These are phyloP conservation scores for Anoplopoma fimbria DNA, from an alignment of 2,113 vertebrate genomes.

Conservation along the genomic window DNA sequence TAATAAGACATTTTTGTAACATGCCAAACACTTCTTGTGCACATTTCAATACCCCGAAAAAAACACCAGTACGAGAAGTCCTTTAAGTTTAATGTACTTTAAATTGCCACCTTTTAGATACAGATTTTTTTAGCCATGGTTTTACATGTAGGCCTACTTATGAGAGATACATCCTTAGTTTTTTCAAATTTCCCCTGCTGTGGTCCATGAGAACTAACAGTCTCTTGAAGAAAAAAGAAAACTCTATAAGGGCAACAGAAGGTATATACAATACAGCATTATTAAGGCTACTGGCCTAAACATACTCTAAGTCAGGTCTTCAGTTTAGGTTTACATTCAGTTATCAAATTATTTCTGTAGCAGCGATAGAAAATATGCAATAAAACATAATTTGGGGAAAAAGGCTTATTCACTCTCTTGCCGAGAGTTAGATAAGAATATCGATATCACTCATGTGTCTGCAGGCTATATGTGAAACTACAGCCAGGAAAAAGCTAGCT, in stretches of 20 bases:
- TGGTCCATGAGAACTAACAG: constrained; percentile 30
- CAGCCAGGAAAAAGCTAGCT: not conserved
- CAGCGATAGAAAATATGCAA: constrained; percentile 20
- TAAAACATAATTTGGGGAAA: not conserved
- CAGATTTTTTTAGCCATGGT: constrained; percentile 26
- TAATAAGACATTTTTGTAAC: constrained; percentile 47
- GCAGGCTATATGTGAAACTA: not conserved
- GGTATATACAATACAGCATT: constrained; percentile 31
- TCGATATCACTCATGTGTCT: not conserved
- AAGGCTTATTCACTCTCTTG: not conserved
- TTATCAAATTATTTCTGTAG: constrained; percentile 6
- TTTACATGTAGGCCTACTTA: not conserved
- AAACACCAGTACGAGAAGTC: constrained; percentile 35
- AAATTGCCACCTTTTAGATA: constrained; percentile 35
- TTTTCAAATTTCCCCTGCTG: constrained; percentile 14
- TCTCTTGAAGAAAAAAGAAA: constrained; percentile 27
- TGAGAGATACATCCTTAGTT: constrained; percentile 5
- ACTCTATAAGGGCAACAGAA: constrained; percentile 16
- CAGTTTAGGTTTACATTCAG: constrained; percentile 42
- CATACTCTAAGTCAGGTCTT: constrained; percentile 25
- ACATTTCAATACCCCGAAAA: constrained; percentile 13
- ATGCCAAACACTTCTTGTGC: not conserved
- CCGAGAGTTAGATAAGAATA: constrained; percentile 8
- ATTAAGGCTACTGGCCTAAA: constrained; percentile 26
- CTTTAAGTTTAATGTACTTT: constrained; percentile 60